A percentile compares a stretch with the other conserved stretches of the same genome.
These are phyloP conservation scores for Remorina albescens DNA, from an alignment of 2,797 vertebrate species.

Conservation along the genomic window DNA sequence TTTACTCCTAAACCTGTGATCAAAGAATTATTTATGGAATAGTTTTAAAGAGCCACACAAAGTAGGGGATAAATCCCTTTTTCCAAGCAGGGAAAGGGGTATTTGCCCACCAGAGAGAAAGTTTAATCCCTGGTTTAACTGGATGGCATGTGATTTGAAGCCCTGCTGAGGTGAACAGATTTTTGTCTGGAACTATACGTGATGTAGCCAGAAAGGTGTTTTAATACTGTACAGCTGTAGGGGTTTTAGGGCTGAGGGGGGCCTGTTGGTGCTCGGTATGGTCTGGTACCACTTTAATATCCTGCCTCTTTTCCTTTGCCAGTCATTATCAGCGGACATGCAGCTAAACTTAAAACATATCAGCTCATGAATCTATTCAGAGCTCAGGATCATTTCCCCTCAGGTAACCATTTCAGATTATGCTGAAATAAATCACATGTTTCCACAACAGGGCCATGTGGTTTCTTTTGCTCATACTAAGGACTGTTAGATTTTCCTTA, in stretches of 20 bases:
- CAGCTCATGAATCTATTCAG: neutral
- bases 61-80: slow-evolving; percentile 31
- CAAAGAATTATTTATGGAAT: slow-evolving; percentile 43
- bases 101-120: slow-evolving; percentile 42
- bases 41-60: slow-evolving; percentile 30
- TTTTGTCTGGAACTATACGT: slow-evolving; percentile 56
- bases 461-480: neutral
- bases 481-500: neutral
- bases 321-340: slow-evolving; percentile 52
- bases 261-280: neutral
- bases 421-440: neutral
- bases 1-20: slow-evolving; percentile 37
- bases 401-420: slow-evolving; percentile 6
- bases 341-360: neutral
- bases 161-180: slow-evolving; percentile 74
- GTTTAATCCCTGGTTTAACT: slow-evolving; percentile 70
- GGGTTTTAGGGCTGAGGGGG: slow-evolving; percentile 26
- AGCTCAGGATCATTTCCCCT: slow-evolving; percentile 1
- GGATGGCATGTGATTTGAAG: slow-evolving; percentile 64
- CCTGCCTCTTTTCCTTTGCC: neutral
- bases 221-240: slow-evolving; percentile 39
- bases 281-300: slow-evolving; percentile 8
- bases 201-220: slow-evolving; percentile 66
- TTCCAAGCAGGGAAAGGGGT: slow-evolving; percentile 39
- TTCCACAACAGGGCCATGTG: neutral